phyloP scores from a whole-genome alignment of 2,113 vertebrate genomes.

The Gyps fulvus region DNA sequence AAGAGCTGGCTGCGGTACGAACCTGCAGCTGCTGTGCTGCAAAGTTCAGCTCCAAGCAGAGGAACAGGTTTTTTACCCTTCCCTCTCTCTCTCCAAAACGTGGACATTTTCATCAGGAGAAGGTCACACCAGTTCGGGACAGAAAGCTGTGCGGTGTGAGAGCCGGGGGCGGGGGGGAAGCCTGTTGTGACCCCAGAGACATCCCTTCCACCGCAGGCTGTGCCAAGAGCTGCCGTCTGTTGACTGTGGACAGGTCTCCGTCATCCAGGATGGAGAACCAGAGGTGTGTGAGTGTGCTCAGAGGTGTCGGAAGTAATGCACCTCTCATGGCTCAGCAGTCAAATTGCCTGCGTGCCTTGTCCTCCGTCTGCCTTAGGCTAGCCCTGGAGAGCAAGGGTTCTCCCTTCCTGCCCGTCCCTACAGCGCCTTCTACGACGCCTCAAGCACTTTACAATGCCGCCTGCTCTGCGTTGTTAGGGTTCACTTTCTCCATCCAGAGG shows the following conservation, averaged over 20 bases:
- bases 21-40: not conserved
- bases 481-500: not conserved
- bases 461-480: not conserved
- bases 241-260: not conserved
- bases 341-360: not conserved
- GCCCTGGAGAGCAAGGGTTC: not conserved
- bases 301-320: not conserved
- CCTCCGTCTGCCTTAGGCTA: not conserved
- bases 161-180: too few species aligned
- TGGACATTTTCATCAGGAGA: not conserved
- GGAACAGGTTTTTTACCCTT: not conserved
- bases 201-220: not conserved
- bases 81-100: not conserved
- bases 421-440: too few species aligned
- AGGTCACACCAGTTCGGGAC: not conserved
- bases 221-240: not conserved
- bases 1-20: not conserved
- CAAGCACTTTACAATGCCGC: accelerated
- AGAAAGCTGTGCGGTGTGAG: not conserved
- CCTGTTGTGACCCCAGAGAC: not conserved
- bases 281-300: not conserved
- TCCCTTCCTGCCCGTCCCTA: not conserved
- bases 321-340: not conserved
- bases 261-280: not conserved
- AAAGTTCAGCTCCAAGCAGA: not conserved